phyloP scores from a whole-genome alignment of 2,888 invertebrate species.

The Oligia latruncula region DNA sequence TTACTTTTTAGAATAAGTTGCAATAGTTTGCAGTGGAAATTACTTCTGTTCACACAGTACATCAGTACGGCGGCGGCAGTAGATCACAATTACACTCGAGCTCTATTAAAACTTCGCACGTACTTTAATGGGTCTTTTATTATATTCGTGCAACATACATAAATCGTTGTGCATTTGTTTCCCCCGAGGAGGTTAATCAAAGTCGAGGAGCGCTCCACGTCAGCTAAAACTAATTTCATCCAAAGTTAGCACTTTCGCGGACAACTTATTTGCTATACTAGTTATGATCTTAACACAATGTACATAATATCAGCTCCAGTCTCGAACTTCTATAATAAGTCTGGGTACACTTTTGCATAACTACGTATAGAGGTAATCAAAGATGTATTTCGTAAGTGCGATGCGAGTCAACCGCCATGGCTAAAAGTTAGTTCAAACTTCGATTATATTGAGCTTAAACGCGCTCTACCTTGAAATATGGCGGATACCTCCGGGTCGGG shows the following conservation, averaged over 20 bases:
- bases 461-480: constrained; percentile 86
- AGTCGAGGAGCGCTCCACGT: constrained; percentile 78
- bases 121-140: constrained; percentile 48
- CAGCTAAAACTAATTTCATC: constrained; percentile 86
- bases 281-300: constrained; percentile 83
- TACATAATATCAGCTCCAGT: constrained; percentile 76
- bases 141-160: constrained; percentile 44
- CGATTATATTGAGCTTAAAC: constrained; percentile 77
- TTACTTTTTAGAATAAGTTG: constrained; percentile 2
- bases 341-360: constrained; percentile 62
- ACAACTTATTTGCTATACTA: constrained; percentile 82
- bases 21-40: constrained; percentile 17
- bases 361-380: constrained; percentile 61
- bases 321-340: constrained; percentile 72
- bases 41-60: constrained; percentile 15
- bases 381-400: constrained; percentile 72
- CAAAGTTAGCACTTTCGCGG: constrained; percentile 81
- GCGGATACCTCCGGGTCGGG: constrained; percentile 69
- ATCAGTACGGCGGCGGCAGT: constrained; percentile 13
- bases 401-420: constrained; percentile 76
- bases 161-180: constrained; percentile 75
- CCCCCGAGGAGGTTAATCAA: constrained; percentile 83
- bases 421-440: constrained; percentile 82
- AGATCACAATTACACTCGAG: constrained; percentile 50
- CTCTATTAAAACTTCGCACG: constrained; percentile 47